Evolutionary conservation across 1,140 invertebrate species (phyloP).

Genomic region (Papilio polyxenes): DNA sequence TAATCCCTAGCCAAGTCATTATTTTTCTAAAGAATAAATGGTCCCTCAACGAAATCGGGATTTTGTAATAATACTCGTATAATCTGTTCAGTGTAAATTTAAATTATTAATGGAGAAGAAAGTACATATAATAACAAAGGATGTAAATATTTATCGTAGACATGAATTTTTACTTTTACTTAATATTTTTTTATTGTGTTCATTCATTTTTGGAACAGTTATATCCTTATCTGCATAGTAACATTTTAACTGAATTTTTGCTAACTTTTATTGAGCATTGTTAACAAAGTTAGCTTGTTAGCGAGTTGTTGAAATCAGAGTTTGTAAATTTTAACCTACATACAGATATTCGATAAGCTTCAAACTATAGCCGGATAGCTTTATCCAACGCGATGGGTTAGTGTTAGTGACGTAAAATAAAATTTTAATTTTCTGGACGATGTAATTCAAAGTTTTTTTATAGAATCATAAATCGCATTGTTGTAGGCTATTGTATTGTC

Average conservation of each 20-base stretch:
- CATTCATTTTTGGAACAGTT: no score
- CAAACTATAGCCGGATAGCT: neutral
- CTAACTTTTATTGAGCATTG: neutral
- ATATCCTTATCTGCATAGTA: neutral
- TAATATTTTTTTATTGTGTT: no score
- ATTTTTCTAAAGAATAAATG: neutral
- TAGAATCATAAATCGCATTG: neutral
- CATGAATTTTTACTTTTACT: no score
- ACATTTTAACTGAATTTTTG: neutral
- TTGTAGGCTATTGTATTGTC: no score
- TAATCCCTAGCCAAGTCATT: neutral
- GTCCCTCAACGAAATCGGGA: neutral
- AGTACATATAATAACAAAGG: no score
- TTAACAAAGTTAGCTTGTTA: neutral
- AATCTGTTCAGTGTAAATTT: no score
- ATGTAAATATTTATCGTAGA: no score
- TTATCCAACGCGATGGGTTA: neutral
- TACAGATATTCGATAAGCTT: neutral
- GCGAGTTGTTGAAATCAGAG: conserved; percentile 2
- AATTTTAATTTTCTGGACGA: no score
- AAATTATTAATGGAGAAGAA: no score
- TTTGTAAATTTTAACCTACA: neutral
- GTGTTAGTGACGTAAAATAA: neutral
- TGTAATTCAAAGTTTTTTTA: neutral
- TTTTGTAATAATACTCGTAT: no score